phyloP scores from a whole-genome alignment of 2,888 invertebrate genomes.

The Orthosia incerta region DNA sequence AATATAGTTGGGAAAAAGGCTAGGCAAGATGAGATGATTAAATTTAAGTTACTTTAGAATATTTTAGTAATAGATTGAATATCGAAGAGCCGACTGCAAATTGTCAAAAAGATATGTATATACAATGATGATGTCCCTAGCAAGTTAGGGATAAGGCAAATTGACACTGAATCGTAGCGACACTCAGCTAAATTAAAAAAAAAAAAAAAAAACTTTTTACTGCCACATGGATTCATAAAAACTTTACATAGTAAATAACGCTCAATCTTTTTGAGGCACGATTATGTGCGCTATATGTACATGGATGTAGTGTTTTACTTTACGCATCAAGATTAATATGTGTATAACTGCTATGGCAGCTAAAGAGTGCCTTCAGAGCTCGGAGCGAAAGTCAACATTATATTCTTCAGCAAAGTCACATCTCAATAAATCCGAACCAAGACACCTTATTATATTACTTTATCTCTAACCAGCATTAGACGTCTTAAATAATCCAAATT shows the following conservation, averaged over 20 bases:
- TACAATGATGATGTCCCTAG: too few species aligned
- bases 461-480: constrained; percentile 16
- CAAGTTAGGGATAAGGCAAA: too few species aligned
- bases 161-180: too few species aligned
- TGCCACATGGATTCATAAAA: too few species aligned
- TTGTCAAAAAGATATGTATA: neutral
- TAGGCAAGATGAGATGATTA: too few species aligned
- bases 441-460: constrained; percentile 18
- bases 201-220: too few species aligned
- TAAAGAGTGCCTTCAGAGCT: neutral
- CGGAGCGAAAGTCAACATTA: neutral
- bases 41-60: neutral
- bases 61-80: neutral
- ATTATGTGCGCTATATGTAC: too few species aligned
- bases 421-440: neutral
- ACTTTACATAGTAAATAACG: too few species aligned
- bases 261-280: too few species aligned
- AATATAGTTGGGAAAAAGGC: too few species aligned
- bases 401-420: neutral
- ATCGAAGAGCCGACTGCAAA: neutral
- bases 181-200: too few species aligned
- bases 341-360: too few species aligned
- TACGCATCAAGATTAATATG: neutral
- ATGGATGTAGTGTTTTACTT: neutral
- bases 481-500: constrained; percentile 50